A percentile compares a stretch with the other conserved stretches of the same genome.
phyloP scores from a whole-genome alignment of 2,113 vertebrate genomes.

The Chauna torquata region DNA sequence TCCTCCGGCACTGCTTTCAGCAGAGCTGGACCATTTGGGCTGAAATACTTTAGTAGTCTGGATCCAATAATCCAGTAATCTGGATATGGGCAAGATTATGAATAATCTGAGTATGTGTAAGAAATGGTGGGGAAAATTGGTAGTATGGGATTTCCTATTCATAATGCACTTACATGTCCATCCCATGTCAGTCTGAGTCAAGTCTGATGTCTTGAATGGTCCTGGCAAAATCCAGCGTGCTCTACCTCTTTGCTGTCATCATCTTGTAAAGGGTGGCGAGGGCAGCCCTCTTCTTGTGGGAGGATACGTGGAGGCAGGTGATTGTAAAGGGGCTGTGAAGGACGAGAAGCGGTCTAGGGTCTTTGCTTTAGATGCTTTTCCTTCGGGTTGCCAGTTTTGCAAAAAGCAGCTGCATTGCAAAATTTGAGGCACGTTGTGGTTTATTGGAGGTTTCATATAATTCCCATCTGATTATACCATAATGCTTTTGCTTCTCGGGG shows the following conservation, averaged over 20 bases:
- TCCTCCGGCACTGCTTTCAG: background rate
- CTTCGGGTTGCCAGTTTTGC: rapidly evolving
- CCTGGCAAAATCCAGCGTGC: background rate
- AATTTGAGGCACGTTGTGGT: background rate
- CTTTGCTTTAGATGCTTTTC: background rate
- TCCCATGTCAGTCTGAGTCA: background rate
- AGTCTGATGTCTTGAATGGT: background rate
- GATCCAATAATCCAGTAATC: no score
- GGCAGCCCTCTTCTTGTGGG: background rate
- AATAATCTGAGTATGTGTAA: background rate
- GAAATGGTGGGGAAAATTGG: background rate
- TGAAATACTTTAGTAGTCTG: background rate
- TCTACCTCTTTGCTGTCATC: background rate
- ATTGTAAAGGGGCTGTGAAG: background rate
- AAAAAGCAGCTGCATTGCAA: background rate
- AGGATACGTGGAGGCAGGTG: background rate
- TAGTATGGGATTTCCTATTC: background rate
- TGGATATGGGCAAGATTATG: background rate
- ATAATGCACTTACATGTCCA: background rate
- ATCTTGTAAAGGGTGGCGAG: background rate
- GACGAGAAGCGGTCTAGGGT: rapidly evolving
- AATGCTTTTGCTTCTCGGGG: background rate
- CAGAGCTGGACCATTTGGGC: background rate
- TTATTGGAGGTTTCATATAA: background rate
- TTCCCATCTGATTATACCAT: background rate